Evolutionary conservation across 1,140 invertebrate species (phyloP).

Genomic region (Lepidurus packardi): DNA sequence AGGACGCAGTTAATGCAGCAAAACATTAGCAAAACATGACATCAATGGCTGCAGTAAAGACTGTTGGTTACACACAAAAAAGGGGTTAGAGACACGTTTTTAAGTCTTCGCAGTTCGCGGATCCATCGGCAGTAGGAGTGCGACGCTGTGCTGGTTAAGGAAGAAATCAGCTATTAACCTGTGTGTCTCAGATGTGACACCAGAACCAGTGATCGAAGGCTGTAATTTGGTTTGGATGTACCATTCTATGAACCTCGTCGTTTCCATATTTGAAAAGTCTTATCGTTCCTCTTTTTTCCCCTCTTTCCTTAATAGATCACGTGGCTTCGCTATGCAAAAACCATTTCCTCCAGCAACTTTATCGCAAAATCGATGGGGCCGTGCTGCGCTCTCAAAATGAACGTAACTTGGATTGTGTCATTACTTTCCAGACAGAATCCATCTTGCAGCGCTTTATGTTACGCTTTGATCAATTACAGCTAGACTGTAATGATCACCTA

Average conservation of each 20-base stretch:
- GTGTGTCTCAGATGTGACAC: too few species aligned
- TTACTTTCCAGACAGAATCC: constrained; percentile 88
- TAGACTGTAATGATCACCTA: constrained; percentile 90
- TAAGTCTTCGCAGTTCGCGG: too few species aligned
- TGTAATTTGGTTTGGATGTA: too few species aligned
- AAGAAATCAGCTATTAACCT: too few species aligned
- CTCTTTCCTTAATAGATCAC: constrained; percentile 61
- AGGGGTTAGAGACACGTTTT: too few species aligned
- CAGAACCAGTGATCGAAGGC: too few species aligned
- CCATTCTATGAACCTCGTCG: not conserved
- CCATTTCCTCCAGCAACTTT: constrained; percentile 74
- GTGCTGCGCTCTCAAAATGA: constrained; percentile 81
- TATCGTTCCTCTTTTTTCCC: not conserved
- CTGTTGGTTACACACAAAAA: too few species aligned
- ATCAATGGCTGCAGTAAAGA: too few species aligned
- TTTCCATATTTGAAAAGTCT: not conserved
- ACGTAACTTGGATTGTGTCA: constrained; percentile 77
- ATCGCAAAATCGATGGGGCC: constrained; percentile 83
- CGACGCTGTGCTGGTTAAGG: too few species aligned
- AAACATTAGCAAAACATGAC: too few species aligned
- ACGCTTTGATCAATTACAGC: constrained; percentile 61
- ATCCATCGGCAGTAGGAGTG: too few species aligned
- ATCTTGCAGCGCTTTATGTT: constrained; percentile 89
- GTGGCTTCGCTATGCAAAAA: constrained; percentile 79
- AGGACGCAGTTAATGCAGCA: too few species aligned